Evolutionary conservation across 2,888 invertebrate genomes (phyloP), one percentile per base, ranked within the genome.

Genomic region (Caenorhabditis wallacei): DNA sequence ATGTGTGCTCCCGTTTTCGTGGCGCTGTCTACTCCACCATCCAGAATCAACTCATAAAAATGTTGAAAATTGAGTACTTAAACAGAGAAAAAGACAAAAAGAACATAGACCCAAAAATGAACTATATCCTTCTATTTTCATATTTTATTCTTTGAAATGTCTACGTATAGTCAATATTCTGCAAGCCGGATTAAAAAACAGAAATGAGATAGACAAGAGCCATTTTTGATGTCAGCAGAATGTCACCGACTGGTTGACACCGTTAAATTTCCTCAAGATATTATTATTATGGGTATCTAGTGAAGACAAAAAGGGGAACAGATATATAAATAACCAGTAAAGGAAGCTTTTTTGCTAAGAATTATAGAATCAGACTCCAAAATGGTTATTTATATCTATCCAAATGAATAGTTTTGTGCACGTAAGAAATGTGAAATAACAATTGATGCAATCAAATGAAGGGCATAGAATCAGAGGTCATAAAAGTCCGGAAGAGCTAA

Each of bases 391-490:
- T 40, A 20, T 40, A 20, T 37, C 20, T 37, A 53, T n/a, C 18
- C 30, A 20, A 40, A 61, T 72, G 26, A 72, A 61, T 72, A 53
- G 63, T 40, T 37, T 43, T 30, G 16, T 22, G 51, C 40, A 48
- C 30, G 63, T 63, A 35, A 26, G n/a, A 53, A 18, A 40, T 56
- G 26, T 56, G 66, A 57, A 46, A 48, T 57, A 69, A 78, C 78
- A 78, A 78, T 78, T 78, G 78, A 78, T 78, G 69, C 63, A 78
- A 78, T 78, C 78, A 78, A 51, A 78, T 10, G 43, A 46, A 20
- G 30, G 26, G 30, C 51, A 61, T 51, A 69, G 76, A 76, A 76
- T 68, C 68, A 61, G 76, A 69, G 61, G 69, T 46, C 69, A 68
- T 40, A 68, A 59, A 64, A 54, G 24, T 56, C 66, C 66, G 54